These are phyloP conservation scores for Chaetorhynchus papuensis DNA, from an alignment of 2,113 vertebrate genomes.

Conservation along the genomic window DNA sequence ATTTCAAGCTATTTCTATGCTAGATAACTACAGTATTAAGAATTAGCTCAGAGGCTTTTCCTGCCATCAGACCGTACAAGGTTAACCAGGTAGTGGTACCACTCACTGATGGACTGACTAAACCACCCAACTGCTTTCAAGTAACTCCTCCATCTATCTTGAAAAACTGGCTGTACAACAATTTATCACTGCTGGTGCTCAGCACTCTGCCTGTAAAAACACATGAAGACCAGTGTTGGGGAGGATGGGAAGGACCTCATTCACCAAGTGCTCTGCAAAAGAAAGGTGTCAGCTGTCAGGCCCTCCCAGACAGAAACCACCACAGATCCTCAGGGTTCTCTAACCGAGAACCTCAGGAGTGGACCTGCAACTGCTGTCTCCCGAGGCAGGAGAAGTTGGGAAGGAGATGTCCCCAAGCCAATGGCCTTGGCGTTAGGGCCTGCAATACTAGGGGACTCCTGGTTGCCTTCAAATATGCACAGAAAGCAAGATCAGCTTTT, in stretches of 20 bases:
- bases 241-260: not conserved
- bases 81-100: not conserved
- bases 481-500: not conserved
- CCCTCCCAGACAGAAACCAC: not conserved
- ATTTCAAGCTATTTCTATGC: not conserved
- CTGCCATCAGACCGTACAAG: not conserved
- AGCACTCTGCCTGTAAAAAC: not conserved
- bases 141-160: not conserved
- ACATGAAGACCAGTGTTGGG: not conserved
- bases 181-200: not conserved
- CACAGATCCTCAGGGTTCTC: not conserved
- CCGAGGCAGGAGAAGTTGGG: not conserved
- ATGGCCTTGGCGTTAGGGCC: not conserved
- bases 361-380: not conserved
- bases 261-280: not conserved
- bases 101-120: not conserved
- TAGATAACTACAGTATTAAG: not conserved
- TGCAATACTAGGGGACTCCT: not conserved
- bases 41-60: not conserved
- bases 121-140: not conserved
- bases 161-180: not conserved
- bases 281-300: not conserved
- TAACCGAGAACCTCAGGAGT: not conserved
- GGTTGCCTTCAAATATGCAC: rapidly evolving
- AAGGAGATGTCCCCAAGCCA: not conserved